Evolutionary conservation across 2,888 invertebrate species (phyloP).

Genomic region (Philopedon plagiatum): DNA sequence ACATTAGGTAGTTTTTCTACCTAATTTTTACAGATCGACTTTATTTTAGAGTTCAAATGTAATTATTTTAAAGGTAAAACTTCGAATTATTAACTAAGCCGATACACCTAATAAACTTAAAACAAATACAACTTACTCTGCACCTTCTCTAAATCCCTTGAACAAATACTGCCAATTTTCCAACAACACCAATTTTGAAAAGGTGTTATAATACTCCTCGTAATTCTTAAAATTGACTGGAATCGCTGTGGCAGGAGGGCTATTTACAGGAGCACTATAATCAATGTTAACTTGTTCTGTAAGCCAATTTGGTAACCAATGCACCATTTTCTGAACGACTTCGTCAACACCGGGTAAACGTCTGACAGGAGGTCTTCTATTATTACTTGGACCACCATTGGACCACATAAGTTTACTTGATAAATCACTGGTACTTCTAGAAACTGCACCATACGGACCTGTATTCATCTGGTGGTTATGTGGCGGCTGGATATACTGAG

Average conservation of each 20-base stretch:
- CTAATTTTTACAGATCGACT: too few relatives aligned
- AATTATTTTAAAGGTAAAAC: too few relatives aligned
- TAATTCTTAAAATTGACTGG: conserved; percentile 72
- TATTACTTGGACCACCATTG: conserved; percentile 5
- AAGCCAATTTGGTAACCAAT: conserved; percentile 80
- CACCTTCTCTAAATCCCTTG: conserved; percentile 49
- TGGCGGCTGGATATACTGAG: not conserved
- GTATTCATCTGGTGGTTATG: not conserved
- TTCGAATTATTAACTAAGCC: too few relatives aligned
- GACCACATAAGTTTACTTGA: conserved; percentile 35
- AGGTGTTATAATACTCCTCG: conserved; percentile 73
- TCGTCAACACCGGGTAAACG: conserved; percentile 61
- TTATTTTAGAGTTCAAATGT: too few relatives aligned
- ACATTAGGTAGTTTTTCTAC: too few relatives aligned
- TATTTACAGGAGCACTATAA: conserved; percentile 73
- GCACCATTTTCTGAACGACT: conserved; percentile 73
- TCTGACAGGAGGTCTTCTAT: not conserved
- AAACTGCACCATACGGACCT: not conserved
- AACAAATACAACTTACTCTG: conserved; percentile 41
- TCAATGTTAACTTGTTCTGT: conserved; percentile 70
- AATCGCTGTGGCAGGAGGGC: conserved; percentile 69
- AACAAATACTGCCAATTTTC: conserved; percentile 74
- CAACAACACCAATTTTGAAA: conserved; percentile 74
- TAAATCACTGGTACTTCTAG: not conserved
- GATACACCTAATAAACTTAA: not conserved